phyloP scores from a whole-genome alignment of 2,797 vertebrate genomes.

The Pagetopsis macropterus region DNA sequence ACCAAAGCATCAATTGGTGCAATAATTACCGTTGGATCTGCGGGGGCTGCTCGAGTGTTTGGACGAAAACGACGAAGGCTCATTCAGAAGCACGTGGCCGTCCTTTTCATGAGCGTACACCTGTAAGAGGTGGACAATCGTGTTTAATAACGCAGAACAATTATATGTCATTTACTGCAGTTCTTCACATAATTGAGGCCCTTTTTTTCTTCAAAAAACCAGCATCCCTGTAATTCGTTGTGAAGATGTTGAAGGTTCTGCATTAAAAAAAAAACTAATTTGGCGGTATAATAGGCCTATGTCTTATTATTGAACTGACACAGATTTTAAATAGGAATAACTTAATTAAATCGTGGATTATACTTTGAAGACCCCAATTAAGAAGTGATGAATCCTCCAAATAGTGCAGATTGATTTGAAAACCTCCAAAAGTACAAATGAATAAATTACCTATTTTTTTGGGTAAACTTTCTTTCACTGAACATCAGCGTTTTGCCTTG shows the following conservation, averaged over 20 bases:
- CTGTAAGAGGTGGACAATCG: conserved; percentile 81
- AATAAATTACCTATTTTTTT: background rate
- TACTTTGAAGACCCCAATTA: background rate
- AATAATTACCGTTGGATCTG: conserved; percentile 81
- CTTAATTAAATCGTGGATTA: background rate
- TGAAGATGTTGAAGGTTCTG: background rate
- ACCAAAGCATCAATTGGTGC: background rate
- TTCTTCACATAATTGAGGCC: conserved; percentile 55
- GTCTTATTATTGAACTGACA: background rate
- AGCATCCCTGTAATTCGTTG: conserved; percentile 11
- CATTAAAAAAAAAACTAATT: background rate
- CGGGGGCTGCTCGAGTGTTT: conserved; percentile 82
- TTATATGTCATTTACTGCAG: conserved; percentile 72
- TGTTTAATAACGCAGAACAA: conserved; percentile 58
- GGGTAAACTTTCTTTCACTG: background rate
- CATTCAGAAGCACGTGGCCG: conserved; percentile 77
- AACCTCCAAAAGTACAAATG: background rate
- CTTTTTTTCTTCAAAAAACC: background rate
- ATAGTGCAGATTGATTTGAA: background rate
- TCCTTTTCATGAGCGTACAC: conserved; percentile 88
- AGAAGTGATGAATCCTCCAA: background rate
- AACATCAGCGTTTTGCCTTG: background rate
- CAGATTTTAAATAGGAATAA: background rate
- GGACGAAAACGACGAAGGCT: conserved; percentile 71
- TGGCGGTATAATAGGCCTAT: background rate